Base-by-base conservation (phyloP, 2,797 vertebrate species). In the Danio tinwini region DNA sequence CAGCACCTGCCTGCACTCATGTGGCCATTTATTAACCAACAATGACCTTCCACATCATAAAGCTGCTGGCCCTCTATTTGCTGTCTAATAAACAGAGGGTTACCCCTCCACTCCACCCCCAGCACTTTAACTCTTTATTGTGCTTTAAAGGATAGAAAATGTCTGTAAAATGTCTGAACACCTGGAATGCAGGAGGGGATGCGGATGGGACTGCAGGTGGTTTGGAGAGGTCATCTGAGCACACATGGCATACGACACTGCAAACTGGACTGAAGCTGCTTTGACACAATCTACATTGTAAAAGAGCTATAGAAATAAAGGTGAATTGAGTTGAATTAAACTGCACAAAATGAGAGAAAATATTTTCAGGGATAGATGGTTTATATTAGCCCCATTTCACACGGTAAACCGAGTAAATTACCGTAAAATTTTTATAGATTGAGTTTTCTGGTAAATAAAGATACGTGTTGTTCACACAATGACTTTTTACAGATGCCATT, bases 31-130 rank as follows among this genome's bases (percentile, higher is more conserved):
- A 94, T 94, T 94, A 94, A 94, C 93, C 93, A 95, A 93, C 93
- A 93, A 93, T 95, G 93, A 94, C 93, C 94, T 94, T 94, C 92
- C 89, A 93, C 91, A 93, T 92, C 93, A 93, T 94, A 94, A 95
- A 94, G 90, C 90, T 90, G 91, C 90, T 89, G 89, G 88, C 87
- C 83, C 77, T 90, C 92, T 93, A 94, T 94, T 93, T 93, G 92
- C 92, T 92, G 87, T 93, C 92, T 93, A 94, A 93, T 94, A 94
- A 94, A 94, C 88, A 81, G 86, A 90, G 87, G 85, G 90, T 86
- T 89, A 85, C 82, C 85, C 77, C 78, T 81, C 71, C 56, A n/a
- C 55, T 83, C 82, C 53, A 75, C 74, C 61, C 86, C 82, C 85
- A 75, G 69, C 40, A 81, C 76, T 84, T 85, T 81, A 72, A 64